Evolutionary conservation across 2,888 invertebrate species (phyloP), one percentile per base, ranked within the genome.

Genomic region (Napeogenes inachia): DNA sequence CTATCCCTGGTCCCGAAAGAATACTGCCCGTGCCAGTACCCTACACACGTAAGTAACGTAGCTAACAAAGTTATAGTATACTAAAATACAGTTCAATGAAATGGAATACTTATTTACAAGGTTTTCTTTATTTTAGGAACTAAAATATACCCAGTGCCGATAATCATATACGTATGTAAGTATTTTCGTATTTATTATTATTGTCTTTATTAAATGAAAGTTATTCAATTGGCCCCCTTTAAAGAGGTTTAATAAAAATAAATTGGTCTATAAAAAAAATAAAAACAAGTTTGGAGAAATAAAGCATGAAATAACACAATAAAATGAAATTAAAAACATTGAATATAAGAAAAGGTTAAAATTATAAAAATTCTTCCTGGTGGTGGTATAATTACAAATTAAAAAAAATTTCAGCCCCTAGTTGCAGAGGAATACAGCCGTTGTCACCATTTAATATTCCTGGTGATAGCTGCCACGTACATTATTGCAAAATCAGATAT

Each of bases 141-240:
- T 21, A 78, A 76, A 60, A 68, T 72, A 56, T 79, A 78, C 62
- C 77, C 81, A 0, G 85, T 87, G 4, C 80, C 82, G 13, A 70
- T 79, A 10, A 77, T 88, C 60, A 71, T 83, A 55, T 88, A 82
- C 67, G 71, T 87, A 38, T 74, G 87, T 88, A 72, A 82, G 85
- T 75, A 71, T 54, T 55, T 56, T 50, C 42, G 33, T 57, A 35
- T 13, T 12, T 54, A 57, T 35, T 54, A 32, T 54, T 57, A 42
- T 30, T 45, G 13, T 38, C 33, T 32, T 54, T 2, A 42, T 33
- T 0, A 50, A 13, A 30, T 4, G 2, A 8, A 13, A 12, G 10
- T 21, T 21, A 54, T 56, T 32, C 35, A 12, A n/a, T 32, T 45
- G 21, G 4, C 45, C 4, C 46, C 13, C 30, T 55, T 53, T 56